Base-by-base conservation (phyloP, 2,113 vertebrate genomes). In the Tonatia bakeri region DNA sequence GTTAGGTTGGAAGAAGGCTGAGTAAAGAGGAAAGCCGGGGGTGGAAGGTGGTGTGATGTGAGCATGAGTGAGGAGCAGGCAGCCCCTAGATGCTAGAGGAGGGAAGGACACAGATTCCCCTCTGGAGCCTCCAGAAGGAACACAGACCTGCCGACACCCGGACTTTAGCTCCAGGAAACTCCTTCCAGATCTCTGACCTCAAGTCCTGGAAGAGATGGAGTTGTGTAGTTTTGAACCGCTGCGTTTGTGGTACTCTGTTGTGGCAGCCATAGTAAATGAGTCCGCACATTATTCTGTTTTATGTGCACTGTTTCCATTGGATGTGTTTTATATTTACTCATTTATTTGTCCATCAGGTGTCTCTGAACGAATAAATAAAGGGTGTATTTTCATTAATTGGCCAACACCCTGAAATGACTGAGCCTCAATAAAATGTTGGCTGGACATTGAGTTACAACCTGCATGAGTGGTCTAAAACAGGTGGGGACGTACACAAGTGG, bases 41-140 rank as follows among this genome's bases (percentile, higher is more conserved):
- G n/a, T 33, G 40, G 19, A 15, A 22, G 2, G 26, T 33, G 54
- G 24, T 16, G 24, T 7, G 22, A 64, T 0, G 0, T 10, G 59
- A 26, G 10, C 54, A 24, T 4, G 20, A 52, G 17, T 0, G 1
- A 84, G 24, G 43, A 84, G 24, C 19, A 40, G 54, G 33, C 47
- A 33, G 16, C 26, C 19, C 67, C 84, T 47, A 47, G 79, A 85
- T 47, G 56, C 4, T 33, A 7, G 19, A 33, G 28, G 47, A 28
- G 24, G 69, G 36, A 36, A 70, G 9, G 36, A 81, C 47, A 36
- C 2, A 26, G 11, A 56, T 24, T n/a, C 33, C 47, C 28, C 50
- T 10, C 47, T 26, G 28, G 54, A 75, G 5, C 47, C 52, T 52
- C 22, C 47, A 13, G 75, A 45, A 77, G 20, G 5, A 67, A 40